phyloP scores from a whole-genome alignment of 2,113 vertebrate genomes.

The Rhipidura dahli region DNA sequence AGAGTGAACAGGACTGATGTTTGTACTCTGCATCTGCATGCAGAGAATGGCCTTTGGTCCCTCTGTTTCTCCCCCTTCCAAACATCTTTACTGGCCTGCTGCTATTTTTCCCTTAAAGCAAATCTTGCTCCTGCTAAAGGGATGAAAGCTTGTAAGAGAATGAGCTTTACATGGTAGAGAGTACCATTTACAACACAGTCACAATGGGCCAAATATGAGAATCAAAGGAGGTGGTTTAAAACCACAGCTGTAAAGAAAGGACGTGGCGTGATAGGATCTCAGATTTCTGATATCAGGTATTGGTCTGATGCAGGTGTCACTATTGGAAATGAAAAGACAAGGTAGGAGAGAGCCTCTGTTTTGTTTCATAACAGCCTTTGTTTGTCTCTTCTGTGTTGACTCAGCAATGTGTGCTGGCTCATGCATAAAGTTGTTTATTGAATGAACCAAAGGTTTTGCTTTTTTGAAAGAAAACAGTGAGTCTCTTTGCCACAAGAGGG shows the following conservation, averaged over 20 bases:
- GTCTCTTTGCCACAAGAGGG: conserved; percentile 45
- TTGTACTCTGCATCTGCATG: neutral
- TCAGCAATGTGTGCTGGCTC: neutral
- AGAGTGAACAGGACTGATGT: neutral
- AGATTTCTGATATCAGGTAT: neutral
- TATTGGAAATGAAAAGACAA: neutral
- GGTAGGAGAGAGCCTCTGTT: neutral
- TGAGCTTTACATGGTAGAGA: neutral
- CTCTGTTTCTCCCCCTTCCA: neutral
- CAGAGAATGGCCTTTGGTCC: neutral
- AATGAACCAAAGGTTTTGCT: neutral
- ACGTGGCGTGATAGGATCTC: neutral
- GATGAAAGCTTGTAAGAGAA: neutral
- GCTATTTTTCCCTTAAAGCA: neutral
- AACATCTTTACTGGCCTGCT: neutral
- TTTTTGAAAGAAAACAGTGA: neutral
- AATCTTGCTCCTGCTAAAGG: neutral
- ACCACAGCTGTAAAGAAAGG: neutral
- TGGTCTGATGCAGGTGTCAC: neutral
- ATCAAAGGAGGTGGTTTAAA: neutral
- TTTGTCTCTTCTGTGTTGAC: neutral
- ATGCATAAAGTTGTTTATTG: neutral
- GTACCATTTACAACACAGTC: neutral
- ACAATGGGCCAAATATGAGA: neutral
- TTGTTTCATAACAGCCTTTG: neutral